These are phyloP conservation scores for Drosophila trapezifrons DNA, from an alignment of 1,140 invertebrate species.

Conservation along the genomic window DNA sequence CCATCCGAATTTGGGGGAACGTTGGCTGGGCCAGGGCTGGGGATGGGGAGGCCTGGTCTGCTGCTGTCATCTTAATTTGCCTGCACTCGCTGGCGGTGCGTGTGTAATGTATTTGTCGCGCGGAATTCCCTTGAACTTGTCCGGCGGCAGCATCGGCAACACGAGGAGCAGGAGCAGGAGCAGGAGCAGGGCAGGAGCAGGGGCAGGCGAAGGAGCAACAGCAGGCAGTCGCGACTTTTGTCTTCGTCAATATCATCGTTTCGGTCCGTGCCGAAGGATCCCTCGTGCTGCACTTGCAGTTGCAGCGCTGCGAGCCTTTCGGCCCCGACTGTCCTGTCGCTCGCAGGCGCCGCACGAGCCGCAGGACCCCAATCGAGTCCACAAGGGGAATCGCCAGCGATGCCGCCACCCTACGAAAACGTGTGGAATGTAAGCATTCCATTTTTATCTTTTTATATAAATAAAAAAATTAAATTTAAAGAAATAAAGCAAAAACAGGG, in stretches of 20 bases:
- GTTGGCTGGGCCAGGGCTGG: background rate
- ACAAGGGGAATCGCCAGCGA: constrained; percentile 14
- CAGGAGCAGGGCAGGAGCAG: background rate
- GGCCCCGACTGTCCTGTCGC: constrained; percentile 33
- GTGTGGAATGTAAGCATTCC: constrained; percentile 1
- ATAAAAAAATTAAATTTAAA: no score
- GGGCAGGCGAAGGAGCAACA: background rate
- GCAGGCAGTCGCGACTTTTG: constrained; percentile 11
- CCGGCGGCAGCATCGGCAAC: constrained; percentile 7
- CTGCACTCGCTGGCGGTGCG: constrained; percentile 53
- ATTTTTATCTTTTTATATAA: no score
- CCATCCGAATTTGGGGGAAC: background rate
- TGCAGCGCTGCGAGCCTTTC: constrained; percentile 25
- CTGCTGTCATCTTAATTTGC: constrained; percentile 65
- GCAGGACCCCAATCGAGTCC: constrained; percentile 9
- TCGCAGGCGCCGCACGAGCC: constrained; percentile 21
- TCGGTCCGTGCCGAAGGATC: background rate
- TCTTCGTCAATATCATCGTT: constrained; percentile 17
- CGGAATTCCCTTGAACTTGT: constrained; percentile 65
- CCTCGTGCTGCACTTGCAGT: constrained; percentile 28
- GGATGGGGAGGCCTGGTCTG: constrained; percentile 12
- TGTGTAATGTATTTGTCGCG: constrained; percentile 63
- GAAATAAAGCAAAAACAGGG: no score
- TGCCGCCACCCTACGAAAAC: background rate
- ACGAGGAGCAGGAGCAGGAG: background rate